Evolutionary conservation across 2,797 vertebrate genomes (phyloP).

Genomic region (Dermochelys coriacea): DNA sequence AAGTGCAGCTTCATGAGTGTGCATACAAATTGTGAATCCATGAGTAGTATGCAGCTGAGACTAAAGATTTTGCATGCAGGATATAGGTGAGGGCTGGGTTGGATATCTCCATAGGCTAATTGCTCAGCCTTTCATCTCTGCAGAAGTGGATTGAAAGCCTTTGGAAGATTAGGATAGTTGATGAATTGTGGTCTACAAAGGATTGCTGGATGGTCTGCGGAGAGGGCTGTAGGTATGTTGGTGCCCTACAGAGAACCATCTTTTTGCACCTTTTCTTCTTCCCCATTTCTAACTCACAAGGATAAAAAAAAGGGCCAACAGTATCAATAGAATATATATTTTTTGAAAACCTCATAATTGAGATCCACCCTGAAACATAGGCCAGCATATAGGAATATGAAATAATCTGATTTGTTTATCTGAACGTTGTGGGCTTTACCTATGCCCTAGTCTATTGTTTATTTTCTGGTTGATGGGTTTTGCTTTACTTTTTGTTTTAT

Average conservation of each 20-base stretch:
- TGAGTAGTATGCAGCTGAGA: background rate
- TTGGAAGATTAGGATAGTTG: background rate
- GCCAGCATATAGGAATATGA: background rate
- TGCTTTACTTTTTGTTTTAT: background rate
- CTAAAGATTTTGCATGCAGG: background rate
- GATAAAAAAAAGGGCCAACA: conserved; percentile 26
- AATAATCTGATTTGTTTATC: background rate
- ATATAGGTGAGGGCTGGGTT: background rate
- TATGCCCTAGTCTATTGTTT: background rate
- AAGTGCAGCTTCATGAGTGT: background rate
- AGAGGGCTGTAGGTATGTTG: background rate
- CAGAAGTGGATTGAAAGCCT: background rate
- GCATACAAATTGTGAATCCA: background rate
- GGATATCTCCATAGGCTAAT: background rate
- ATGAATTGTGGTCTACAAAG: background rate
- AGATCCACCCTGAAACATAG: conserved; percentile 7
- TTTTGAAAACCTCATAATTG: background rate
- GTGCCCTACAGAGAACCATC: background rate
- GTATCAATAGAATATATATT: background rate
- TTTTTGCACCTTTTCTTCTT: background rate
- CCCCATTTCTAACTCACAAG: background rate
- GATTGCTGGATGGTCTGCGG: background rate
- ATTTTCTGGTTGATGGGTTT: background rate
- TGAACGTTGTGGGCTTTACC: background rate
- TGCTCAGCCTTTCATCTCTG: background rate